Evolutionary conservation across 2,113 vertebrate genomes (phyloP).

Genomic region (Chionodraco myersi): DNA sequence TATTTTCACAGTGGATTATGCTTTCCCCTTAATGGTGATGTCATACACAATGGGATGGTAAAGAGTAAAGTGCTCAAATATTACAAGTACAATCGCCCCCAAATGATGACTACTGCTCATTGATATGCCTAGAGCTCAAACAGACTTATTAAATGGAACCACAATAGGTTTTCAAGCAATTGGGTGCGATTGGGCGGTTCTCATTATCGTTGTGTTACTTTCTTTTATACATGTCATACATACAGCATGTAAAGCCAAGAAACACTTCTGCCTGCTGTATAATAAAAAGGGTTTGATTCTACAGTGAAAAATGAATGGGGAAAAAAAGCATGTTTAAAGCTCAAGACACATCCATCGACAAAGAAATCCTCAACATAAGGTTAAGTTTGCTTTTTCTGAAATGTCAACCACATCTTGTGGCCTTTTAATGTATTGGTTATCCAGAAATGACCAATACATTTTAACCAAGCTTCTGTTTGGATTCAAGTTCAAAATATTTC

Average conservation of each 20-base stretch:
- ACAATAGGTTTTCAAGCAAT: neutral
- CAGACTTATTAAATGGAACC: neutral
- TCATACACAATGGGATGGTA: constrained; percentile 55
- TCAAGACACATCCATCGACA: neutral
- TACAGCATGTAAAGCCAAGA: neutral
- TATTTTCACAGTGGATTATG: constrained; percentile 85
- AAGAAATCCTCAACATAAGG: neutral
- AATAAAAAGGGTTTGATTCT: neutral
- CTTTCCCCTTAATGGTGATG: constrained; percentile 80
- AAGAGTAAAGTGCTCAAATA: constrained; percentile 64
- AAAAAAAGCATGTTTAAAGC: neutral
- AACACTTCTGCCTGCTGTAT: neutral
- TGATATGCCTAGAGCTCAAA: constrained; percentile 33
- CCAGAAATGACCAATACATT: neutral
- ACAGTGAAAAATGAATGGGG: neutral
- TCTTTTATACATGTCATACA: neutral
- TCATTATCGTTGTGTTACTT: neutral
- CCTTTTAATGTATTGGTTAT: neutral
- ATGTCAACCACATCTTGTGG: neutral
- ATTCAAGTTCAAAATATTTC: neutral
- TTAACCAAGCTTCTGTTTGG: neutral
- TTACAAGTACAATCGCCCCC: constrained; percentile 80
- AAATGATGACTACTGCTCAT: constrained; percentile 40
- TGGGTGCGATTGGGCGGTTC: neutral
- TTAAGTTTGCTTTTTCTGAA: neutral